These are phyloP conservation scores for Gallinago nigripennis DNA, from an alignment of 2,797 vertebrate species.

Conservation along the genomic window DNA sequence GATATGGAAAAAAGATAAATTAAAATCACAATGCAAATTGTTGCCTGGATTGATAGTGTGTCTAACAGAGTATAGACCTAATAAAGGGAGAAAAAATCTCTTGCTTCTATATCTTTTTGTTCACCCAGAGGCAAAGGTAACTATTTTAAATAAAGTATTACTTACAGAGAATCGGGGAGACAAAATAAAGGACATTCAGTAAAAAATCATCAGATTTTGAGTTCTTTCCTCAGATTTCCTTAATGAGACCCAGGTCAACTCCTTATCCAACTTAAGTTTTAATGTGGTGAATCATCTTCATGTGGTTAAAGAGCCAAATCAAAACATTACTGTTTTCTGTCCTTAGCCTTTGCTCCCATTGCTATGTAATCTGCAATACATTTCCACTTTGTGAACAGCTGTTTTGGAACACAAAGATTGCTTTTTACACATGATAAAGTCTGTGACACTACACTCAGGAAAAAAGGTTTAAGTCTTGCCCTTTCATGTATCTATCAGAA, in stretches of 20 bases:
- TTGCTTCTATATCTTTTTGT: neutral
- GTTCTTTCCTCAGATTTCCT: neutral
- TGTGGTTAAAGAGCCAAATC: slow-evolving; percentile 25
- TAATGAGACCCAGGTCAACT: neutral
- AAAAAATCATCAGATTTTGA: neutral
- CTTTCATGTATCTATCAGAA: slow-evolving; percentile 18
- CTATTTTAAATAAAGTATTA: neutral
- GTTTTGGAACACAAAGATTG: slow-evolving; percentile 53
- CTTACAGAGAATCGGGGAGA: neutral
- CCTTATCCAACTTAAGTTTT: neutral
- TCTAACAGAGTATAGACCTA: neutral
- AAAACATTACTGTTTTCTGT: slow-evolving; percentile 16
- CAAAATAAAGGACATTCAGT: neutral
- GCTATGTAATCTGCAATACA: neutral
- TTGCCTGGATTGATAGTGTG: neutral
- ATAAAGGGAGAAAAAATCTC: neutral
- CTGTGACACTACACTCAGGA: neutral
- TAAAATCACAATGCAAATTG: neutral
- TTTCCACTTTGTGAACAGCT: slow-evolving; percentile 41
- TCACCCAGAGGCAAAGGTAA: neutral
- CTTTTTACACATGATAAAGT: slow-evolving; percentile 41
- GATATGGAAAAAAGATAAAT: neutral
- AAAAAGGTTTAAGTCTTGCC: neutral
- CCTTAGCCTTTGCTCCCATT: slow-evolving; percentile 46
- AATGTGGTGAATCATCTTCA: neutral